Percentiles rank a stretch among this genome's conserved stretches.
Conservation (phyloP, 2,888 invertebrate species). For the Trisateles emortualis region DNA sequence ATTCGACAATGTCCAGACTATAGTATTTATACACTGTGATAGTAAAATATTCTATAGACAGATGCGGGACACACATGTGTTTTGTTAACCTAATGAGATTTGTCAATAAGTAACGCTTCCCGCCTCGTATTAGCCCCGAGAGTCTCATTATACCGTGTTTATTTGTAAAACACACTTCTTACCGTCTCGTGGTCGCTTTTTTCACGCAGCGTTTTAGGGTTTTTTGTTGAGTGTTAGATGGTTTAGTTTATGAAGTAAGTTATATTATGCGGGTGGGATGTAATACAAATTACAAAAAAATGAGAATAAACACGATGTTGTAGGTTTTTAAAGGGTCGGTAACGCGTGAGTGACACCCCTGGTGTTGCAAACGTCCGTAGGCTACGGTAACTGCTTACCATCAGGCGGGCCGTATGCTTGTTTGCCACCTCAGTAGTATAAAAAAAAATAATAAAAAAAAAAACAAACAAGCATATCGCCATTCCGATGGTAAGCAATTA, state of each 20-base stretch:
- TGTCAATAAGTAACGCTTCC: slow-evolving; percentile 81
- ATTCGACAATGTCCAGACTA: slow-evolving; percentile 55
- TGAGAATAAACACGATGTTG: too few species aligned
- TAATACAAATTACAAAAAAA: too few species aligned
- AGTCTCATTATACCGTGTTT: slow-evolving; percentile 67
- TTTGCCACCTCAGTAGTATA: too few species aligned
- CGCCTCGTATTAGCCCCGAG: slow-evolving; percentile 62
- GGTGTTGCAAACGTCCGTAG: too few species aligned
- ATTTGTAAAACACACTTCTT: slow-evolving; percentile 66
- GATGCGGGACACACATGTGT: slow-evolving; percentile 81
- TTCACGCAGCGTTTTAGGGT: slow-evolving; percentile 28
- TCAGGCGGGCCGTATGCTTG: too few species aligned
- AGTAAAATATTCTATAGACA: slow-evolving; percentile 73
- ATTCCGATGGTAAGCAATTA: too few species aligned
- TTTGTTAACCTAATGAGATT: slow-evolving; percentile 82
- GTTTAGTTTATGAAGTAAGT: slow-evolving; percentile 11
- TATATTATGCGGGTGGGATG: slow-evolving; percentile 16
- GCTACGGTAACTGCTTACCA: too few species aligned
- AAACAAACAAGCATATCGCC: too few species aligned
- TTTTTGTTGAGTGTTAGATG: slow-evolving; percentile 40
- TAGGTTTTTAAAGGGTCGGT: too few species aligned
- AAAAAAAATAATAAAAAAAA: too few species aligned
- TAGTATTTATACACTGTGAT: slow-evolving; percentile 65
- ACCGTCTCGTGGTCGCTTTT: slow-evolving; percentile 36
- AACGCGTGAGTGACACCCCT: too few species aligned